Conservation (phyloP, 2,888 invertebrate genomes). For the Hyalella azteca region DNA sequence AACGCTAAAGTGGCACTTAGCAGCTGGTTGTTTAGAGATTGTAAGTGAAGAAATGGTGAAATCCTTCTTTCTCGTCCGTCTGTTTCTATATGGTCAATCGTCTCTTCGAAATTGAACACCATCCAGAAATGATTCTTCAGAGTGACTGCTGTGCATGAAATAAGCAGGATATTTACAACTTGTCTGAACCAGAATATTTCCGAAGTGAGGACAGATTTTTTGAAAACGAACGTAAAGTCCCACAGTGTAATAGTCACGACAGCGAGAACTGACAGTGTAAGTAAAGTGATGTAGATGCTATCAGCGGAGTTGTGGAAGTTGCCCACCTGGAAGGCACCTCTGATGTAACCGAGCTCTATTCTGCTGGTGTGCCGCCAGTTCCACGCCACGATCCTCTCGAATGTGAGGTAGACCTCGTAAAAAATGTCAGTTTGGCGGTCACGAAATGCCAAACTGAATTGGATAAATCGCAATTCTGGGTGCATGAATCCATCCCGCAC, state of each 20-base stretch:
- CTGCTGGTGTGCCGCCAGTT: background rate
- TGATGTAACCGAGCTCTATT: background rate
- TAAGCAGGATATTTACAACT: background rate
- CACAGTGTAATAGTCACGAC: background rate
- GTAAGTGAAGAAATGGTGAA: background rate
- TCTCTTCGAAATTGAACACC: background rate
- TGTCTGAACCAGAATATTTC: background rate
- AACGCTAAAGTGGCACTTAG: background rate
- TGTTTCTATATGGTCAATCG: background rate
- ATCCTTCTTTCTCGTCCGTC: background rate
- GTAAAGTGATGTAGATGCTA: background rate
- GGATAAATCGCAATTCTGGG: background rate
- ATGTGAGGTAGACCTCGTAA: background rate
- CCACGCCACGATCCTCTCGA: background rate
- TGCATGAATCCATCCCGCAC: background rate
- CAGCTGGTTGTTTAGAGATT: background rate
- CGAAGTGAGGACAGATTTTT: background rate
- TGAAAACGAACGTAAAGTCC: background rate
- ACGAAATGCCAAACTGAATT: background rate
- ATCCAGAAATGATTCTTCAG: slow-evolving; percentile 1
- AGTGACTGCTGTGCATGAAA: background rate
- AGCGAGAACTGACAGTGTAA: background rate
- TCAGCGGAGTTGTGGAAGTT: background rate
- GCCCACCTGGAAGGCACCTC: background rate
- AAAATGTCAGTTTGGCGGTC: background rate